A percentile compares a stretch with the other conserved stretches of the same genome.
Conservation (phyloP, 2,888 invertebrate genomes). For the Noctua pronuba region DNA sequence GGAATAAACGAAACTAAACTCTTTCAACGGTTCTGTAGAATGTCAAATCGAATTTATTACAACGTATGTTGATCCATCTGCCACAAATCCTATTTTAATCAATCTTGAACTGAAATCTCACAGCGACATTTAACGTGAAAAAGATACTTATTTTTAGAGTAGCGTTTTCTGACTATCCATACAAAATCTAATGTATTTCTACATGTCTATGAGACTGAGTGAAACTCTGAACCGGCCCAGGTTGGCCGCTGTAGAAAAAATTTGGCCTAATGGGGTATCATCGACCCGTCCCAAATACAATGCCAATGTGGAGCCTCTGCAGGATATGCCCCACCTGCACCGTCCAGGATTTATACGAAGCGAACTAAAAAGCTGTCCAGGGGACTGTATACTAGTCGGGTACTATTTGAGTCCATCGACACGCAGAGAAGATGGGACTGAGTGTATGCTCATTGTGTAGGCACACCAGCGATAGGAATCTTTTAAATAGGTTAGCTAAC, state of each 20-base stretch:
- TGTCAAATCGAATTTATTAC: neutral
- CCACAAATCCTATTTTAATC: neutral
- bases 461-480: neutral
- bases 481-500: neutral
- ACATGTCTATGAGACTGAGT: neutral
- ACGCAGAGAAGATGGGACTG: neutral
- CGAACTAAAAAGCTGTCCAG: too few species aligned
- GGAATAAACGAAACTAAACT: neutral
- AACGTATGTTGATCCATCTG: neutral
- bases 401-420: too few species aligned
- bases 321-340: too few species aligned
- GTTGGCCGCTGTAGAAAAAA: too few species aligned
- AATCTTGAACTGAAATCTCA: neutral
- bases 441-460: neutral
- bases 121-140: neutral
- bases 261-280: too few species aligned
- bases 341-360: too few species aligned
- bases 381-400: too few species aligned
- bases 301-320: too few species aligned
- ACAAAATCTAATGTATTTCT: neutral
- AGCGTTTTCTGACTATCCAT: neutral
- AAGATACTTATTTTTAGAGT: neutral
- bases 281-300: too few species aligned
- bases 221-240: too few species aligned
- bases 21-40: neutral